A percentile compares a stretch with the other conserved stretches of the same genome.
phyloP scores from a whole-genome alignment of 2,113 vertebrate species.

The Steatornis caripensis region DNA sequence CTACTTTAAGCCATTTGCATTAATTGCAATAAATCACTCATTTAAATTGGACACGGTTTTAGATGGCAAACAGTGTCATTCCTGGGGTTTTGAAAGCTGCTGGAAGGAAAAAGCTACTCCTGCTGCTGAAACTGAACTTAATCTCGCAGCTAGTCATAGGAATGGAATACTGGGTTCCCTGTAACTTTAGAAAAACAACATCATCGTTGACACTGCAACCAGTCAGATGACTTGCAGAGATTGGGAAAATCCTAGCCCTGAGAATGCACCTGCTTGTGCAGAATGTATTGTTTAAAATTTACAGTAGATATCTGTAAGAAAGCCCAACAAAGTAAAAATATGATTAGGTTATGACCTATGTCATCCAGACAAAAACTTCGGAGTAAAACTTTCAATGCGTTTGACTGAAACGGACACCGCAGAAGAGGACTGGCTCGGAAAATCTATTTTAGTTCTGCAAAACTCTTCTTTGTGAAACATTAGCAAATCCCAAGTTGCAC shows the following conservation, averaged over 20 bases:
- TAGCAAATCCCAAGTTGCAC: not conserved
- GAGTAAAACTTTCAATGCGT: not conserved
- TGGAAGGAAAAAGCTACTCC: not conserved
- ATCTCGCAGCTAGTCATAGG: not conserved
- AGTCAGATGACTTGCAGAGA: not conserved
- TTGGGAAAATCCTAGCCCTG: not conserved
- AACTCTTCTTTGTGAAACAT: not conserved
- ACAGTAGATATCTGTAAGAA: not conserved
- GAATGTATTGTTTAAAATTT: not conserved
- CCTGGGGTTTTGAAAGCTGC: not conserved
- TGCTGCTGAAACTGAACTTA: not conserved
- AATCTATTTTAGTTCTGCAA: not conserved
- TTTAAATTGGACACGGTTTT: slow-evolving; percentile 4
- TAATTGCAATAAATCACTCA: not conserved
- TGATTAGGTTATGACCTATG: not conserved
- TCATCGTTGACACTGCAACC: not conserved
- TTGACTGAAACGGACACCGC: not conserved
- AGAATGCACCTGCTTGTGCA: not conserved
- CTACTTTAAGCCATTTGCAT: not conserved
- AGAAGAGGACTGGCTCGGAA: not conserved
- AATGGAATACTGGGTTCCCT: not conserved
- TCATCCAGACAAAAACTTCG: not conserved
- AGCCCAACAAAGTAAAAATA: not conserved
- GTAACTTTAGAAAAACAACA: not conserved
- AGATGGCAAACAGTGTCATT: not conserved